Evolutionary conservation across 37 sponge, comb jelly and placozoan species (phyloP), one percentile per base, ranked within the genome.

Genomic region (Halichondria panicea): DNA sequence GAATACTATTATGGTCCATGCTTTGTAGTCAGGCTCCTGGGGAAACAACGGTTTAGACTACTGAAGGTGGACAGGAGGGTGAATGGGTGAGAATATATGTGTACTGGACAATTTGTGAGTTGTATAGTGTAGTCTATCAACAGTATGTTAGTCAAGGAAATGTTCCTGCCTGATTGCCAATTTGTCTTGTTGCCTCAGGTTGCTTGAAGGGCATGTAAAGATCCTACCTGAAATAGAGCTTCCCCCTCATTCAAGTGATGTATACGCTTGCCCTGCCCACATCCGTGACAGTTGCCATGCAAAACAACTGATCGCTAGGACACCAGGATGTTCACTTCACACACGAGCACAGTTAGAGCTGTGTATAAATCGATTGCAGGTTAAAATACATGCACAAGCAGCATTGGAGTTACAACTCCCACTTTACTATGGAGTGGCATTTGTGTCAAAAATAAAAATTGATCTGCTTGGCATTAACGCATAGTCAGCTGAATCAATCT

Each of bases 1-100:
- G 24, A 53, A 27, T 55, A 43, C 25, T 55, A 27, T 2, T 62
- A 83, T 55, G 74, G 81, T 5, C 75, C 75, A 18, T 69, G 65
- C 19, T 75, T 90, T 18, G 65, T 84, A 39, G 90, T 90, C 34
- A 90, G 81, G 71, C 59, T 90, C 4, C 70, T 71, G 0, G 90
- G 90, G 4, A 46, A 81, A 25, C 90, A 84, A 38, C 48, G 90
- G 36, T 90, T 84, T 58, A 54, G 64, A 59, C 64, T 90, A 11
- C 59, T 90, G 56, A 85, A 90, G 70, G 11, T 75, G 7, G 44
- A 39, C 45, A 69, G 55, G 42, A 75, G 32, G n/a, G 27, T 54
- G 35, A 81, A 87, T 41, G 88, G 88, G 88, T 87, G 32, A 2
- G 64, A 35, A 21, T 58, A 18, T n/a, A 18, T 59, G 61, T 18